phyloP scores from a whole-genome alignment of 2,797 vertebrate genomes.

The Graptemys geographica region DNA sequence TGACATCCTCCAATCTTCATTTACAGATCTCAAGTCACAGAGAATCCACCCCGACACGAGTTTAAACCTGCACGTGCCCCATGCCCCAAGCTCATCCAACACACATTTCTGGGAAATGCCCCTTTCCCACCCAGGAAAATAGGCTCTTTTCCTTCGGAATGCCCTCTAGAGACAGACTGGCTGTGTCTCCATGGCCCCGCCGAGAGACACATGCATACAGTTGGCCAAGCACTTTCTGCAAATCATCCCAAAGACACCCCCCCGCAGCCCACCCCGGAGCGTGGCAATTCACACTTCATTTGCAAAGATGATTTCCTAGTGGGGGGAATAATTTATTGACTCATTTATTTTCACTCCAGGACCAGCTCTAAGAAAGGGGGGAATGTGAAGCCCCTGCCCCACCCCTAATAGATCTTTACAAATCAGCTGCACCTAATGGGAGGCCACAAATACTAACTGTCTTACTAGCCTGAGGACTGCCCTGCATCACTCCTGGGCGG shows the following conservation, averaged over 20 bases:
- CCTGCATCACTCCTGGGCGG: not conserved
- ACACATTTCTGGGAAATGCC: not conserved
- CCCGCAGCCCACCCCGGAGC: not conserved
- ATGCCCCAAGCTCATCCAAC: too few relatives aligned
- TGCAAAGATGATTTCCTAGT: not conserved
- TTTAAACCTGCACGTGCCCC: too few relatives aligned
- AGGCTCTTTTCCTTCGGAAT: too few relatives aligned
- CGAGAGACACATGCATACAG: not conserved
- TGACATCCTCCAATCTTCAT: too few relatives aligned
- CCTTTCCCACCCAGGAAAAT: not conserved
- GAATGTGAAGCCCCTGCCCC: not conserved
- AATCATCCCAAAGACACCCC: not conserved
- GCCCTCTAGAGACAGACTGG: too few relatives aligned
- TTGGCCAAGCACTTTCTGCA: not conserved
- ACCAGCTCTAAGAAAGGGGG: not conserved
- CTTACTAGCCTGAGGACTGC: not conserved
- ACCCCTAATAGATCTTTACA: not conserved
- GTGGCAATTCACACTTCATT: not conserved
- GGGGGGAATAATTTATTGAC: not conserved
- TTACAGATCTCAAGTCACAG: too few relatives aligned
- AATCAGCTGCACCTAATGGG: not conserved
- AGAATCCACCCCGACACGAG: too few relatives aligned
- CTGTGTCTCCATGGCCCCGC: too few relatives aligned
- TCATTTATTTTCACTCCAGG: not conserved
- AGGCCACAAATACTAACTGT: not conserved